These are phyloP conservation scores for Vombatus ursinus DNA, from an alignment of 2,113 vertebrate species.

Conservation along the genomic window DNA sequence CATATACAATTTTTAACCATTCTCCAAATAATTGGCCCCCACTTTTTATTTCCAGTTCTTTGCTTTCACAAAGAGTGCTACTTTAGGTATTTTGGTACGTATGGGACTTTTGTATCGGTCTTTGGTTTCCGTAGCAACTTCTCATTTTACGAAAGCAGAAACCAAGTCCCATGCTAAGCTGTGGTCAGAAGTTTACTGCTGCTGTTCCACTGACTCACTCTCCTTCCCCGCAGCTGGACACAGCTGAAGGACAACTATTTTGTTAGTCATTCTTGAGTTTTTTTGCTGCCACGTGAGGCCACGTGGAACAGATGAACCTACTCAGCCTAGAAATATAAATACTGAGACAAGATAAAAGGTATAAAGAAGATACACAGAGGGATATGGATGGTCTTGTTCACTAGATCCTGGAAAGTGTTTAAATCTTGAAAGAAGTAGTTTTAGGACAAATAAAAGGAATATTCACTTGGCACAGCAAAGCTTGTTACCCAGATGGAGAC, in stretches of 20 bases:
- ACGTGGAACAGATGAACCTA: neutral
- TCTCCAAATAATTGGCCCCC: neutral
- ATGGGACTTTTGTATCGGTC: neutral
- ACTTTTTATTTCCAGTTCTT: neutral
- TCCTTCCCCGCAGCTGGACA: neutral
- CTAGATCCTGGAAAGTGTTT: neutral
- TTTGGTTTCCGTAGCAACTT: neutral
- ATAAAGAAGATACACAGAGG: neutral
- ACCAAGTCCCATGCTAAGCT: neutral
- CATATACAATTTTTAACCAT: neutral
- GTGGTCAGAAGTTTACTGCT: neutral
- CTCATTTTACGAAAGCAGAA: neutral
- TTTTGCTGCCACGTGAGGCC: neutral
- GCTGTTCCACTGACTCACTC: neutral
- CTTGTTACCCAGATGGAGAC: neutral
- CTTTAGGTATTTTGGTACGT: neutral
- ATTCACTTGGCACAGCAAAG: neutral
- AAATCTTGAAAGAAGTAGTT: neutral
- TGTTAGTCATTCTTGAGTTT: neutral
- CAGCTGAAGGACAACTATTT: neutral
- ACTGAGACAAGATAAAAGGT: neutral
- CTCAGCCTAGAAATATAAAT: neutral
- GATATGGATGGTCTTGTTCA: neutral
- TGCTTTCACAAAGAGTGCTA: neutral
- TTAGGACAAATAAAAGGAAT: neutral